A percentile compares a stretch with the other conserved stretches of the same genome.
These are phyloP conservation scores for Hedychridium roseum DNA, from an alignment of 2,888 invertebrate genomes.

Conservation along the genomic window DNA sequence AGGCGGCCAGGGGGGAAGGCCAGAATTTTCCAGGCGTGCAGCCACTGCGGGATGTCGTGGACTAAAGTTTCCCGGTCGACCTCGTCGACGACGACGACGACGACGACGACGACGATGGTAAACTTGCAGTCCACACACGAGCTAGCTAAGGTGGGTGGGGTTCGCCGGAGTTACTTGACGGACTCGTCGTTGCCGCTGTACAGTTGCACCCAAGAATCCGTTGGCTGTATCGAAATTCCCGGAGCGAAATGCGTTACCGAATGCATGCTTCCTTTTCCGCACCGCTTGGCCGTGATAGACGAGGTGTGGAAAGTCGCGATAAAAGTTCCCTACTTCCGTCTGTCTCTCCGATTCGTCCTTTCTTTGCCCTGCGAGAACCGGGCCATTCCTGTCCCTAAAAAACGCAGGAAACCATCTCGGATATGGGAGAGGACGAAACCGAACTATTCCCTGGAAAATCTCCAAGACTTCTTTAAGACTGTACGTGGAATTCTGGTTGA, in stretches of 20 bases:
- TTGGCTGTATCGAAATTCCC: conserved; percentile 11
- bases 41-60: conserved; percentile 39
- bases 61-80: conserved; percentile 49
- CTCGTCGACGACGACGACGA: conserved; percentile 26
- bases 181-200: conserved; percentile 52
- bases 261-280: too few relatives aligned
- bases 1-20: conserved; percentile 27
- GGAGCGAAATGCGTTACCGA: too few relatives aligned
- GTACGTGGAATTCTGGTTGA: too few relatives aligned
- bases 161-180: conserved; percentile 51
- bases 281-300: conserved; percentile 13
- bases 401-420: too few relatives aligned
- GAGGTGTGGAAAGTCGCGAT: conserved; percentile 24
- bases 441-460: too few relatives aligned
- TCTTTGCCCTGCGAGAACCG: conserved; percentile 1
- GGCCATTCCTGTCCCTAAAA: too few relatives aligned
- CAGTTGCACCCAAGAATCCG: conserved; percentile 44
- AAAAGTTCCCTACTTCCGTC: conserved; percentile 18
- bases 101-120: conserved; percentile 42
- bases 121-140: conserved; percentile 54
- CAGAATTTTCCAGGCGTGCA: conserved; percentile 58
- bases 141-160: conserved; percentile 7
- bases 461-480: too few relatives aligned
- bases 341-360: conserved; percentile 4
- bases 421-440: too few relatives aligned